Conservation (phyloP, 2,113 vertebrate species). For the Emydocephalus ijimae region DNA sequence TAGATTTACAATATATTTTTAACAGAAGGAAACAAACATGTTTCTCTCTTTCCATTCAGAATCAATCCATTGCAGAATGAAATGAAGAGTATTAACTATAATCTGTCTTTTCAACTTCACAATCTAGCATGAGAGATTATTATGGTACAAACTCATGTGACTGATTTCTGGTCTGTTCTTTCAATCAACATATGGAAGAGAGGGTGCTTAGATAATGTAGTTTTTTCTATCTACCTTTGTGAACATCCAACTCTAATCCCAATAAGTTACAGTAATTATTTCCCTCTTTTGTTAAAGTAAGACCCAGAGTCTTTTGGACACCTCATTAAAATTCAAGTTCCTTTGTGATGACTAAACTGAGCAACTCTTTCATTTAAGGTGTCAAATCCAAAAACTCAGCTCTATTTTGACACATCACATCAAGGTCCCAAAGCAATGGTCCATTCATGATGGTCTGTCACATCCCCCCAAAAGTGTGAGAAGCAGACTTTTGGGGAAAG, state of each 20-base stretch:
- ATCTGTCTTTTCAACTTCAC: neutral
- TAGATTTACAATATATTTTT: neutral
- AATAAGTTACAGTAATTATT: neutral
- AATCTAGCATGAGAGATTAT: neutral
- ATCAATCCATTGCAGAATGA: neutral
- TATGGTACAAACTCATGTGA: neutral
- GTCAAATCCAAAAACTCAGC: neutral
- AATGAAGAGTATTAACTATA: neutral
- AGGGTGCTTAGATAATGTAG: neutral
- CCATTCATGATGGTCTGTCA: neutral
- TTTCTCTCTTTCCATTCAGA: neutral
- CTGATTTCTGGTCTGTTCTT: neutral
- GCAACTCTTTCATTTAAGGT: neutral
- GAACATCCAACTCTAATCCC: neutral
- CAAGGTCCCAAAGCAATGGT: neutral
- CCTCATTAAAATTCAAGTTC: neutral
- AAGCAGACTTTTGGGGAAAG: neutral
- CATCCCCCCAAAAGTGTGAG: neutral
- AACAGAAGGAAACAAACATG: neutral
- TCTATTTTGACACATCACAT: neutral
- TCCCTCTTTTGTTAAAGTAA: neutral
- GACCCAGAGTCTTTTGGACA: neutral
- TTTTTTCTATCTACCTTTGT: neutral
- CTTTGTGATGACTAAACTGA: neutral
- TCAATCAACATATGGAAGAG: neutral